Evolutionary conservation across 2,113 vertebrate species (phyloP).

Genomic region (Ameiurus melas): DNA sequence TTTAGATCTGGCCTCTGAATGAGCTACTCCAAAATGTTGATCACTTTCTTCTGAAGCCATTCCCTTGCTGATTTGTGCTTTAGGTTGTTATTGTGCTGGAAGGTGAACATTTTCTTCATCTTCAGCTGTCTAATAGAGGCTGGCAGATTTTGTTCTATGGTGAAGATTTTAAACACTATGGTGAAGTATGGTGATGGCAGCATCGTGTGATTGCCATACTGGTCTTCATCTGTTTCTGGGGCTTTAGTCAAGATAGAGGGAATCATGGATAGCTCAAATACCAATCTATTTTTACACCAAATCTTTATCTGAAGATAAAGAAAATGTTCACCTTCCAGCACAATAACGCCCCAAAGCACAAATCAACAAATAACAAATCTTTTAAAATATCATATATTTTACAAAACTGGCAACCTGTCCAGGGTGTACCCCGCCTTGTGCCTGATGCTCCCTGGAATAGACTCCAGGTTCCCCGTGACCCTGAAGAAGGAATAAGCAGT

Average conservation of each 20-base stretch:
- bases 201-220: too few species aligned
- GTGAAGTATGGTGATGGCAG: too few species aligned
- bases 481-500: too few species aligned
- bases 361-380: background rate
- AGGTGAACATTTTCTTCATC: background rate
- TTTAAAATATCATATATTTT: too few species aligned
- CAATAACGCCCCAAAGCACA: background rate
- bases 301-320: background rate
- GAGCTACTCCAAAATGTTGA: background rate
- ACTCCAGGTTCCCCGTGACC: too few species aligned
- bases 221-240: too few species aligned
- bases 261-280: too few species aligned
- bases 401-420: too few species aligned
- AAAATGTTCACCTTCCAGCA: background rate
- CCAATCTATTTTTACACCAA: background rate
- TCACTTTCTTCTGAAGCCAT: background rate
- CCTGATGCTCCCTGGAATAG: too few species aligned
- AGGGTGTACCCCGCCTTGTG: too few species aligned
- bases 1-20: background rate
- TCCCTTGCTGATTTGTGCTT: background rate
- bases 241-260: too few species aligned
- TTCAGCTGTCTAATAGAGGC: background rate
- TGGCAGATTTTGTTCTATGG: background rate
- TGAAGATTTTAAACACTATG: too few species aligned
- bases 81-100: background rate